These are phyloP conservation scores for Delia radicum DNA, from an alignment of 1,140 invertebrate genomes.

Conservation along the genomic window DNA sequence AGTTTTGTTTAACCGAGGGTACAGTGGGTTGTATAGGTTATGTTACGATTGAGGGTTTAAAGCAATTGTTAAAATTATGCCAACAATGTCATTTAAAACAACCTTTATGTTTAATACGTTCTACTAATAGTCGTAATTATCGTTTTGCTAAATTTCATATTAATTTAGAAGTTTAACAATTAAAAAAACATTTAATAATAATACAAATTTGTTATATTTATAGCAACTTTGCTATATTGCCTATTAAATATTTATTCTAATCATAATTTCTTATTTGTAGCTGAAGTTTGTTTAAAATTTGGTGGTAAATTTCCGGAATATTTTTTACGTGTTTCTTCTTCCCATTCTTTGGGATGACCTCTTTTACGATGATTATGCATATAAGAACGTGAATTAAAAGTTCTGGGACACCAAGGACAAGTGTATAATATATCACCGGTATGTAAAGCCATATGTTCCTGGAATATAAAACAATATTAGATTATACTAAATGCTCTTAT, in stretches of 20 bases:
- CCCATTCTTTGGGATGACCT: no score
- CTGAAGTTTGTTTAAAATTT: no score
- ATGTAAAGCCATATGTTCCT: constrained; percentile 53
- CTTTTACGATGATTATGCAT: no score
- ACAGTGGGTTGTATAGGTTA: constrained; percentile 69
- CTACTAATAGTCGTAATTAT: constrained; percentile 58
- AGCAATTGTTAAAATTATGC: constrained; percentile 46
- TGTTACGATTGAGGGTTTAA: constrained; percentile 62
- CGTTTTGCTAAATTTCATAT: constrained; percentile 57
- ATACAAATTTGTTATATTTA: neutral
- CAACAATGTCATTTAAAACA: constrained; percentile 25
- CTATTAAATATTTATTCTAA: no score
- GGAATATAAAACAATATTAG: neutral
- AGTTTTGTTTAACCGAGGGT: constrained; percentile 69
- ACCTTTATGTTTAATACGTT: constrained; percentile 57
- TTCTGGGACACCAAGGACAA: no score
- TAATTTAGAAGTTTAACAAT: constrained; percentile 13
- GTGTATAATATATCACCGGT: constrained; percentile 41
- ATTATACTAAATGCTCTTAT: neutral
- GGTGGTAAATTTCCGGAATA: no score
- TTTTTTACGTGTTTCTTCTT: no score
- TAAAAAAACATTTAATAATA: constrained; percentile 9
- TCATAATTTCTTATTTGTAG: no score
- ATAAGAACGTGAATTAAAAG: no score
- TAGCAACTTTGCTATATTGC: no score